Evolutionary conservation across 2,113 vertebrate genomes (phyloP).

Genomic region (Alethe castanea): DNA sequence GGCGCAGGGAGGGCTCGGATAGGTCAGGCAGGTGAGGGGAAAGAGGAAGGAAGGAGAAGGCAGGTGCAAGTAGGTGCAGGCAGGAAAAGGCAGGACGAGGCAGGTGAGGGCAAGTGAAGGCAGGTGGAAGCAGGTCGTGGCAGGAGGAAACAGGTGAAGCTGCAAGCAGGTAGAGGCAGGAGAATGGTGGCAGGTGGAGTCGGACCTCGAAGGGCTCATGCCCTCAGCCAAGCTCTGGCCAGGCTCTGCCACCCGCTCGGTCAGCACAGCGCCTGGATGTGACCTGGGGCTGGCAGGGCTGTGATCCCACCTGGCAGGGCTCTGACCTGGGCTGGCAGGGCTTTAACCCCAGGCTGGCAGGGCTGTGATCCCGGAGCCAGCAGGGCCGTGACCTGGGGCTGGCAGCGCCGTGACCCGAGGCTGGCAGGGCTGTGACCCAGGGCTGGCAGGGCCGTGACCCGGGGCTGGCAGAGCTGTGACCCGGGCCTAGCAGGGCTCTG

Average conservation of each 20-base stretch:
- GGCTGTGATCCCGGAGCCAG: too few relatives aligned
- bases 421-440: background rate
- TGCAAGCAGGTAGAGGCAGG: background rate
- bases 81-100: accelerated
- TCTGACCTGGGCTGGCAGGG: background rate
- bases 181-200: background rate
- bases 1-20: background rate
- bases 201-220: background rate
- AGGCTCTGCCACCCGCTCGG: background rate
- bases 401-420: too few relatives aligned
- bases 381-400: too few relatives aligned
- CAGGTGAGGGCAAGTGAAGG: accelerated
- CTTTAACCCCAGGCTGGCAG: too few relatives aligned
- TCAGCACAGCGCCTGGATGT: too few relatives aligned
- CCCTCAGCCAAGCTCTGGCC: background rate
- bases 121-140: too few relatives aligned
- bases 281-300: background rate
- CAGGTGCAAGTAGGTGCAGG: too few relatives aligned
- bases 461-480: too few relatives aligned
- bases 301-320: too few relatives aligned
- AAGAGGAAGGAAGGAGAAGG: too few relatives aligned
- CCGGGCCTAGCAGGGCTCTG: too few relatives aligned
- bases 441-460: background rate
- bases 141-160: background rate
- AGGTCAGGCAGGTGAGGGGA: background rate